Percentiles rank a stretch among this genome's conserved stretches.
Conservation (phyloP, 2,113 vertebrate genomes). For the Spizaetus ornatus region DNA sequence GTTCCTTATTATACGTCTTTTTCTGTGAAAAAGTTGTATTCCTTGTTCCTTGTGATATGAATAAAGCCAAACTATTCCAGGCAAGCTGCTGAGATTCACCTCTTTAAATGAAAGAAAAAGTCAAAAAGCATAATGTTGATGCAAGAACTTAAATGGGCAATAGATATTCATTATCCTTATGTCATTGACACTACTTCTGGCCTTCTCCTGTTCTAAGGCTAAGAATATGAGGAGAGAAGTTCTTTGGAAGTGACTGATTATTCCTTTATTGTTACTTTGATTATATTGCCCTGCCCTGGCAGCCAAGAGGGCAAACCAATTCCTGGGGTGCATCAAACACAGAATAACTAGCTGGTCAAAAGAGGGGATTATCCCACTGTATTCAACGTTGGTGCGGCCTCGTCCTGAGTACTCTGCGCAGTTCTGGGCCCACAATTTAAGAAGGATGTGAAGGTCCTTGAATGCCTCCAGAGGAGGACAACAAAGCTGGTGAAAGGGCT, state of each 20-base stretch:
- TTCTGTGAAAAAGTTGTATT: neutral
- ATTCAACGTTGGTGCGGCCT: neutral
- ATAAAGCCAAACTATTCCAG: neutral
- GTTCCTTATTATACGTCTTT: neutral
- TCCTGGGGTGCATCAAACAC: neutral
- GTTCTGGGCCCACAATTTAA: neutral
- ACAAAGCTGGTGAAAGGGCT: neutral
- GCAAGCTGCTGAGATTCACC: neutral
- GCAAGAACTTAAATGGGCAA: neutral
- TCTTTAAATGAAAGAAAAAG: neutral
- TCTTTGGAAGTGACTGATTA: neutral
- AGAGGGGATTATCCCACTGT: neutral
- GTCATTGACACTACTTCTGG: neutral
- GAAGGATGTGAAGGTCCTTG: neutral
- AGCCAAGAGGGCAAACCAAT: neutral
- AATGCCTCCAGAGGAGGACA: neutral
- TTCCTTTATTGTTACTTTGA: neutral
- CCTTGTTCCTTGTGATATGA: neutral
- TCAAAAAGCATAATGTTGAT: neutral
- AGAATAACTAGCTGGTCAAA: neutral
- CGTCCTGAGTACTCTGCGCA: accelerated
- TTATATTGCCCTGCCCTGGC: neutral
- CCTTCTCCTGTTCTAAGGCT: neutral
- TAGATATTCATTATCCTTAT: neutral
- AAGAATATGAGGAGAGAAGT: neutral